Evolutionary conservation across 35 echinoderm and acorn worm genomes (phyloP), one percentile per base, ranked within the genome.

Genomic region (Ptychodera flava): DNA sequence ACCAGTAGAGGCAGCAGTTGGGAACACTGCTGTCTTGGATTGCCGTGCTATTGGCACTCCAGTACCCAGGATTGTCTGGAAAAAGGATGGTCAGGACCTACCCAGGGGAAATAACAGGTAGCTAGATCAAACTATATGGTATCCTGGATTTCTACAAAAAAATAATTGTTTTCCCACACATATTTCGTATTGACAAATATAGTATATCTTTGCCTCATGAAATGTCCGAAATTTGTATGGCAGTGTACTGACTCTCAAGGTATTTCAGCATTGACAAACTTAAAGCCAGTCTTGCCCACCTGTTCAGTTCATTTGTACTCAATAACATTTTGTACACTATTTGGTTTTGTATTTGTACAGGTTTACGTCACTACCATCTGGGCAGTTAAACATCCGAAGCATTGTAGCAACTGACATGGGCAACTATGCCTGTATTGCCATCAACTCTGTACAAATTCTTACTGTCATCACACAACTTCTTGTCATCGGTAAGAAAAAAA

Each of bases 351-450:
- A n/a, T n/a, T n/a, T n/a, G n/a, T n/a, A 0, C 33, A 90, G 88
- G 33, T 84, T 33, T n/a, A 64, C 45, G 6, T 6, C 6, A 12
- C 83, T 16, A 38, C n/a, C 32, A 34, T 80, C 80, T 52, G 85
- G 88, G 1, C 75, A 81, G 35, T 81, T 98, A 10, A 28, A 36
- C 29, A 76, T 94, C 31, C 28, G 1, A 10, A 77, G 86, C 30
- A 77, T 89, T 14, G 35, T 82, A 6, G 76, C 30, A 0, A 33
- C 81, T 31, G 95, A 94, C 34, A 98, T 98, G 95, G 95, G 87
- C 6, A 35, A 84, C 27, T 98, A 94, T 36, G 34, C 84, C n/a
- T 98, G 95, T 35, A 94, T 98, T 82, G 95, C 95, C 1, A 32
- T 89, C 78, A 98, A 94, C 79, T 33, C 80, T 0, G 90, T 98